phyloP scores from a whole-genome alignment of 2,888 invertebrate genomes.

The Micropterix aruncella region DNA sequence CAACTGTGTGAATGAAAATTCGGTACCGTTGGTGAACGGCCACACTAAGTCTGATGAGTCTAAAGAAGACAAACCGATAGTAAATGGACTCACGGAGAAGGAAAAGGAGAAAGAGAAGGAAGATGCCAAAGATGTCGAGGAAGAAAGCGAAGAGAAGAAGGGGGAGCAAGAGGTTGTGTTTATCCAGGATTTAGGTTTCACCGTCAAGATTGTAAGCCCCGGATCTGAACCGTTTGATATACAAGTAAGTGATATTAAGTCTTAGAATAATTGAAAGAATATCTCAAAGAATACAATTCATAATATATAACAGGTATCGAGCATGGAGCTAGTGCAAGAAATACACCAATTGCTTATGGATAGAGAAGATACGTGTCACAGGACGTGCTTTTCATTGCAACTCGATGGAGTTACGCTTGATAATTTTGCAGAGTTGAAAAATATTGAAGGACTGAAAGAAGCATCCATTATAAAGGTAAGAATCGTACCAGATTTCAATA shows the following conservation, averaged over 20 bases:
- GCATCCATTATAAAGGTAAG: constrained; percentile 82
- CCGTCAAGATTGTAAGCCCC: constrained; percentile 87
- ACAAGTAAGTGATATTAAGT: constrained; percentile 48
- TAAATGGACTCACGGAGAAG: background rate
- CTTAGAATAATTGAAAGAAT: background rate
- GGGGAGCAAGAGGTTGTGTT: constrained; percentile 71
- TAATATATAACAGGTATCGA: constrained; percentile 84
- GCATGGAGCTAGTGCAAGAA: constrained; percentile 95
- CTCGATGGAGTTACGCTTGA: constrained; percentile 87
- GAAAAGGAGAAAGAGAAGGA: constrained; percentile 14
- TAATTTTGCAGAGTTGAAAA: constrained; percentile 95
- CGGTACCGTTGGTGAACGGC: background rate
- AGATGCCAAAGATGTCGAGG: constrained; percentile 31
- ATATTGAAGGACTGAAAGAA: constrained; percentile 89
- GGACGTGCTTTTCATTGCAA: constrained; percentile 96
- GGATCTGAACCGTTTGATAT: constrained; percentile 87
- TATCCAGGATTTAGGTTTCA: constrained; percentile 83
- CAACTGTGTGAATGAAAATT: background rate
- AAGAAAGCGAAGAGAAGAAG: constrained; percentile 40
- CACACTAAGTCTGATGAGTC: background rate
- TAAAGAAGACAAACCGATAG: background rate
- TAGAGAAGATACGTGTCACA: constrained; percentile 94
- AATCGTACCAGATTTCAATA: too few relatives aligned
- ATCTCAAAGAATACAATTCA: too few relatives aligned
- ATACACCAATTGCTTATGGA: constrained; percentile 98